A percentile compares a stretch with the other conserved stretches of the same genome.
These are phyloP conservation scores for Helogale parvula DNA, from an alignment of 2,113 vertebrate genomes.

Conservation along the genomic window DNA sequence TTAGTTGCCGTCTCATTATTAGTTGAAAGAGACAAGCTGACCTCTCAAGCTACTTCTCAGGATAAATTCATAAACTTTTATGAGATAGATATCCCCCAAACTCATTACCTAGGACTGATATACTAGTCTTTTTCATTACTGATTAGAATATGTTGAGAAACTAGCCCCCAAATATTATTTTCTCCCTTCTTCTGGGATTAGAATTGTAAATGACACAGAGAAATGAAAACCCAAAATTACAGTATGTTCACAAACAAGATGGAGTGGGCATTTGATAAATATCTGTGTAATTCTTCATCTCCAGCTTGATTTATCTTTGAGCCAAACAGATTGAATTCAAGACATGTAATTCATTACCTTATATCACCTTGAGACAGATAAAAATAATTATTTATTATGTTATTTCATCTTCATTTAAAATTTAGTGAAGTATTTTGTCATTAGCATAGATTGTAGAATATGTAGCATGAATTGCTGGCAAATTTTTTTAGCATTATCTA, in stretches of 20 bases:
- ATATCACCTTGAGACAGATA: not conserved
- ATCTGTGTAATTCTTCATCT: not conserved
- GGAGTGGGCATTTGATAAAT: not conserved
- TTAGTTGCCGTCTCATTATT: slow-evolving; percentile 74
- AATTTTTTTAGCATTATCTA: not conserved
- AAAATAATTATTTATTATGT: slow-evolving; percentile 29
- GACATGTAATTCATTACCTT: not conserved
- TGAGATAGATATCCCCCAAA: slow-evolving; percentile 60
- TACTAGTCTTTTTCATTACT: slow-evolving; percentile 35
- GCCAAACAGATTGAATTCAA: not conserved
- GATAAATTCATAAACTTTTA: slow-evolving; percentile 73
- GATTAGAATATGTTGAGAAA: slow-evolving; percentile 58
- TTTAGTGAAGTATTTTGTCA: not conserved
- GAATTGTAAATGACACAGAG: slow-evolving; percentile 22
- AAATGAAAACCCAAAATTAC: not conserved
- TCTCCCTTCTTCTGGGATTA: slow-evolving; percentile 17
- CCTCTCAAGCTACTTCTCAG: slow-evolving; percentile 60
- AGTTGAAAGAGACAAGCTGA: slow-evolving; percentile 75
- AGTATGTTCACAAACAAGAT: not conserved
- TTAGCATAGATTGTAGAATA: not conserved
- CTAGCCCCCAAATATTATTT: slow-evolving; percentile 45
- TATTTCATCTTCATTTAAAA: slow-evolving; percentile 23
- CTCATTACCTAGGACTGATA: slow-evolving; percentile 59
- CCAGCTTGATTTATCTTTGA: not conserved
- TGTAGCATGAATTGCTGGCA: not conserved